These are phyloP conservation scores for Nemoura dubitans DNA, from an alignment of 2,888 invertebrate genomes.

Conservation along the genomic window DNA sequence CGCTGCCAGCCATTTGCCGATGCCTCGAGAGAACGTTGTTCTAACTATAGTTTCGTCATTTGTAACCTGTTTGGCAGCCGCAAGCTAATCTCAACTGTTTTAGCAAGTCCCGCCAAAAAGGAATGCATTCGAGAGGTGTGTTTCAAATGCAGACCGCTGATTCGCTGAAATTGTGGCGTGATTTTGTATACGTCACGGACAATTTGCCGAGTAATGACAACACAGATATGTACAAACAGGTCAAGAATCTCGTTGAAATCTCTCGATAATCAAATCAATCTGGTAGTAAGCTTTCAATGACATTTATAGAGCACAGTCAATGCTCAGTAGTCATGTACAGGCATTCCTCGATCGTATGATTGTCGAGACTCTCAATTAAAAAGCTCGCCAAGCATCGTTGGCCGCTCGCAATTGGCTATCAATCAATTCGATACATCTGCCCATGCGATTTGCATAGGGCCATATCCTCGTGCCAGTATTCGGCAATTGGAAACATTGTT, in stretches of 20 bases:
- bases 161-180: slow-evolving; percentile 45
- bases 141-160: slow-evolving; percentile 20
- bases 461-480: not conserved
- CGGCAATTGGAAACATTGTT: not conserved
- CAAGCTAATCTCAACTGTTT: slow-evolving; percentile 39
- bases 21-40: not conserved
- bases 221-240: slow-evolving; percentile 29
- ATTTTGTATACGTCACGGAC: slow-evolving; percentile 26
- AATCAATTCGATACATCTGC: not conserved
- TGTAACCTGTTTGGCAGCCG: slow-evolving; percentile 41
- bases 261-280: not conserved
- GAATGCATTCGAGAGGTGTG: slow-evolving; percentile 41
- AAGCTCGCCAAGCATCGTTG: not conserved
- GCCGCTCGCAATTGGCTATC: not conserved
- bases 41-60: slow-evolving; percentile 32
- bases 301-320: slow-evolving; percentile 14
- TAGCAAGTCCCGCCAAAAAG: slow-evolving; percentile 35
- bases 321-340: not conserved
- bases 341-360: not conserved
- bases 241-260: slow-evolving; percentile 30
- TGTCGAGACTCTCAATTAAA: not conserved
- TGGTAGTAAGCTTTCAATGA: slow-evolving; percentile 3
- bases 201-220: slow-evolving; percentile 29
- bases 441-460: not conserved
- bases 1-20: not conserved